Evolutionary conservation across 2,113 vertebrate genomes (phyloP), one percentile per base, ranked within the genome.

Genomic region (Mormoops blainvillei): DNA sequence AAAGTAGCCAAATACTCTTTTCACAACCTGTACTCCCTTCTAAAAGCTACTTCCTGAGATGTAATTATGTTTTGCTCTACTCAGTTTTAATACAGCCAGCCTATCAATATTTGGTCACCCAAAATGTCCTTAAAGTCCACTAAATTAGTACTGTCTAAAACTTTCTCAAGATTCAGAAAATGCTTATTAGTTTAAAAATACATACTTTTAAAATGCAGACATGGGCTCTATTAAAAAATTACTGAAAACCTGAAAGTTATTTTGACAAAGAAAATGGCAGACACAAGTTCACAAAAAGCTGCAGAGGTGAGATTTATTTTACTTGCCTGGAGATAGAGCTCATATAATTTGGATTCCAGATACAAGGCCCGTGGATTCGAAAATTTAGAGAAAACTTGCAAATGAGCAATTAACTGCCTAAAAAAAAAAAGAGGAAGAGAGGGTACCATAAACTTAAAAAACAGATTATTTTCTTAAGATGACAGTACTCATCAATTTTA

Each of bases 351-450:
- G 84, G 98, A 98, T 97, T 99, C 99, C 98, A 99, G 97, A 97
- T 99, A 99, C 20, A 99, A 98, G 0, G 99, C 97, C 63, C 99
- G 99, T 56, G 99, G 99, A 98, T 99, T 99, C 10, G 98, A 99
- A 98, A 99, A 99, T 84, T 99, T 99, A 77, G 99, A 98, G 83
- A 99, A 99, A 91, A 99, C 99, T 90, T 99, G 99, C 89, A 99
- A 98, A 94, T 99, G 99, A 36, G 98, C 97, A 41, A 99, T 99
- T 71, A 99, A 99, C 41, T 99, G 99, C 94, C 99, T 99, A 98
- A 96, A 97, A 78, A 96, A 97, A 78, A 65, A 63, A 56, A 18
- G 8, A 54, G 4, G 58, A 2, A 2, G 95, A 97, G 70, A 91
- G 10, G n/a, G 11, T 52, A 65, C 0, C 26, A 83, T 0, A 85